Percentiles rank a stretch among this genome's conserved stretches.
Evolutionary conservation across 1,140 invertebrate genomes (phyloP).

Genomic region (Hypothenemus hampei): DNA sequence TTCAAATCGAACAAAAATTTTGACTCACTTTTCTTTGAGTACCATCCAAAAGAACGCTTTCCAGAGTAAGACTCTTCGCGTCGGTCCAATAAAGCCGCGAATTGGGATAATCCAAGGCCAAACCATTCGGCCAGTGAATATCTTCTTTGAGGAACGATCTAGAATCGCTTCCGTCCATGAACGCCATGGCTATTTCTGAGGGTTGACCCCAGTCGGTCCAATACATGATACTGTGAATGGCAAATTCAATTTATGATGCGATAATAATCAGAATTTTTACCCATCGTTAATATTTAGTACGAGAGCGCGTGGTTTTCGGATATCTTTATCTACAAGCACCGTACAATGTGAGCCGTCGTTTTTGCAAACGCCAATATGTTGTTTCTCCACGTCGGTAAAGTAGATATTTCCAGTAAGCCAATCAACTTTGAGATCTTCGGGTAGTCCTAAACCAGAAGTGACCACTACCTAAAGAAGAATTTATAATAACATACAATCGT

Average conservation of each 20-base stretch:
- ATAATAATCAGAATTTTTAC: constrained; percentile 38
- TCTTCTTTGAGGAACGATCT: constrained; percentile 59
- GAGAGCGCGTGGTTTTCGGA: constrained; percentile 58
- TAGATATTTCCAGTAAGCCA: constrained; percentile 77
- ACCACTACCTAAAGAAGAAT: constrained; percentile 50
- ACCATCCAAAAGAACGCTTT: constrained; percentile 72
- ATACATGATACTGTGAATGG: constrained; percentile 61
- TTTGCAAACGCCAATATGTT: constrained; percentile 70
- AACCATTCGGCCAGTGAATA: constrained; percentile 79
- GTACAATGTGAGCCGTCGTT: constrained; percentile 58
- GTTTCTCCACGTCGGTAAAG: constrained; percentile 69
- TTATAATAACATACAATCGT: not conserved
- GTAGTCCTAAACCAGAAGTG: constrained; percentile 61
- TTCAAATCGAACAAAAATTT: constrained; percentile 22
- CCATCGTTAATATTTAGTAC: constrained; percentile 58
- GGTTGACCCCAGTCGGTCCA: constrained; percentile 79
- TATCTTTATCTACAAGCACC: constrained; percentile 54
- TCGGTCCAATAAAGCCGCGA: constrained; percentile 76
- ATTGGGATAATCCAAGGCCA: constrained; percentile 82
- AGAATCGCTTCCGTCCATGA: constrained; percentile 74
- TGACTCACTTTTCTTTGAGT: constrained; percentile 54
- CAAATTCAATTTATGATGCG: not conserved
- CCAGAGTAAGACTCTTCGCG: constrained; percentile 64
- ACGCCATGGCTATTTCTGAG: constrained; percentile 69
- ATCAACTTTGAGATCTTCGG: constrained; percentile 75